phyloP scores from a whole-genome alignment of 1,140 invertebrate genomes.

The Drosophila subpulchrella region DNA sequence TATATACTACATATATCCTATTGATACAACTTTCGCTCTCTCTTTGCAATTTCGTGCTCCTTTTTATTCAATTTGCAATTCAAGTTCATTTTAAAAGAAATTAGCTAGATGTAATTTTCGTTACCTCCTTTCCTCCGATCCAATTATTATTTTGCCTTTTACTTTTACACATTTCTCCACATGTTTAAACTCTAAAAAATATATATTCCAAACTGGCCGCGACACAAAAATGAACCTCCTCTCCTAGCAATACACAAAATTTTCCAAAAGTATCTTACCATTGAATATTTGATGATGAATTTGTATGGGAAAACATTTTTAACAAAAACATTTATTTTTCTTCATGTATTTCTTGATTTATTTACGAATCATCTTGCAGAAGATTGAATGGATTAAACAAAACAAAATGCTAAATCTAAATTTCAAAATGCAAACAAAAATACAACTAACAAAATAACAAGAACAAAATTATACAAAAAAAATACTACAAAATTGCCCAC shows the following conservation, averaged over 20 bases:
- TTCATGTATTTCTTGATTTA: conserved; percentile 80
- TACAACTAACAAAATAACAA: conserved; percentile 61
- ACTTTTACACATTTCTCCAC: conserved; percentile 46
- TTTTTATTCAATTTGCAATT: conserved; percentile 68
- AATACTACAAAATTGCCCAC: conserved; percentile 67
- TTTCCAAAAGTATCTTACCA: conserved; percentile 39
- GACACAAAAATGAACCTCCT: conserved; percentile 43
- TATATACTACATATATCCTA: conserved; percentile 66
- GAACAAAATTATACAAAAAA: conserved; percentile 61
- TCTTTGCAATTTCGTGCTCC: conserved; percentile 71
- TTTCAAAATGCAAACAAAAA: conserved; percentile 56
- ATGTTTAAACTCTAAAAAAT: conserved; percentile 21
- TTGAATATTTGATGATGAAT: conserved; percentile 53
- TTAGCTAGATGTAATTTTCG: conserved; percentile 41
- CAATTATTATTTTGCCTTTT: conserved; percentile 17
- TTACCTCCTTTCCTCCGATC: conserved; percentile 10
- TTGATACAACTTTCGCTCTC: conserved; percentile 59
- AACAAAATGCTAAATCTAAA: conserved; percentile 60
- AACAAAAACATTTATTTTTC: conserved; percentile 77
- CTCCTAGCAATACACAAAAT: conserved; percentile 39
- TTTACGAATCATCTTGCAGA: conserved; percentile 83
- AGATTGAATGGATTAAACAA: conserved; percentile 84
- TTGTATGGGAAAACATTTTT: conserved; percentile 65
- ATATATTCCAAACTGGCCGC: conserved; percentile 17
- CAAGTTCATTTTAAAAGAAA: conserved; percentile 38